phyloP scores from a whole-genome alignment of 92 coral and sea anemone species.

The Parazoanthus darwini region DNA sequence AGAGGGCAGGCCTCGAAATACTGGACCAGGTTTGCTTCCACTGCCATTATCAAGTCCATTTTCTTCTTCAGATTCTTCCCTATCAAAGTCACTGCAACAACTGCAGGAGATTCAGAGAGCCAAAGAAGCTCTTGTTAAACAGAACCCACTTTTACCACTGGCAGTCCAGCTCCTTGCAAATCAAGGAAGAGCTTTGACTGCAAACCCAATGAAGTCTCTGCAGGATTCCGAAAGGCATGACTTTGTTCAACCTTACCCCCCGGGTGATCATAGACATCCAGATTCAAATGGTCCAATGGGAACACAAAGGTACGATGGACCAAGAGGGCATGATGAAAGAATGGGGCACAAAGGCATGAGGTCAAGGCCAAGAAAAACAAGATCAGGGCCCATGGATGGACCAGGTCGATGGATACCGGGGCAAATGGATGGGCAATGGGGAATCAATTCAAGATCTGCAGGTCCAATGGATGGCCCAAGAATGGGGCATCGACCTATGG shows the following conservation, averaged over 20 bases:
- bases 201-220: not conserved
- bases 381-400: not conserved
- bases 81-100: slow-evolving; percentile 12
- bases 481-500: not conserved
- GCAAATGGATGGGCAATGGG: not conserved
- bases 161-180: slow-evolving; percentile 21
- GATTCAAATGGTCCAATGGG: not conserved
- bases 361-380: not conserved
- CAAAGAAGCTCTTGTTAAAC: slow-evolving; percentile 36
- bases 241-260: slow-evolving; percentile 34
- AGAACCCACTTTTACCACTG: slow-evolving; percentile 24
- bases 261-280: slow-evolving; percentile 7
- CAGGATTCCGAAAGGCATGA: slow-evolving; percentile 12
- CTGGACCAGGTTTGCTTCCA: slow-evolving; percentile 23
- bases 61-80: slow-evolving; percentile 11
- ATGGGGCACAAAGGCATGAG: not conserved
- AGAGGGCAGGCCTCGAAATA: not conserved
- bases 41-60: slow-evolving; percentile 15
- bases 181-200: slow-evolving; percentile 28
- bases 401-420: not conserved
- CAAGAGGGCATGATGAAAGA: not conserved
- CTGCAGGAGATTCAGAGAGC: slow-evolving; percentile 24
- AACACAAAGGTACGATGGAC: not conserved
- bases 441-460: not conserved
- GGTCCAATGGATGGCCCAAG: not conserved